Evolutionary conservation across 1,140 invertebrate species (phyloP).

Genomic region (Bombus haemorrhoidalis): DNA sequence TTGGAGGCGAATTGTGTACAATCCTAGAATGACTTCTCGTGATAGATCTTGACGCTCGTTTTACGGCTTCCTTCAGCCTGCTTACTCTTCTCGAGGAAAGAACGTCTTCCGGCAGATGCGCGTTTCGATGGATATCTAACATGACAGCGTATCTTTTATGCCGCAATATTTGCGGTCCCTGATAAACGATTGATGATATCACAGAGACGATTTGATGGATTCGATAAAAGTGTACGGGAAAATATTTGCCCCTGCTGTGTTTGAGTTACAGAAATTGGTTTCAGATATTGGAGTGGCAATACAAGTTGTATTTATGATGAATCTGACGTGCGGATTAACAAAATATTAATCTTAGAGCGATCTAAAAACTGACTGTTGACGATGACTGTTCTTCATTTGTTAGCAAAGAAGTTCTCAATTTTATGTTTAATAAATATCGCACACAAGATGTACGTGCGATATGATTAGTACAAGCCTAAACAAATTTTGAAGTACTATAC

Average conservation of each 20-base stretch:
- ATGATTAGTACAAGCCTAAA: too few species aligned
- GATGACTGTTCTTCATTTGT: background rate
- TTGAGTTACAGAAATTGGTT: background rate
- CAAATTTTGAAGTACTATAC: too few species aligned
- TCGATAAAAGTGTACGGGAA: too few species aligned
- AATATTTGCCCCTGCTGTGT: background rate
- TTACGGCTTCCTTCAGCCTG: background rate
- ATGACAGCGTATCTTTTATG: conserved; percentile 18
- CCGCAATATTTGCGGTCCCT: background rate
- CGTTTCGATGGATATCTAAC: background rate
- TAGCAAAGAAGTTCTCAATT: too few species aligned
- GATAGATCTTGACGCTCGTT: conserved; percentile 35
- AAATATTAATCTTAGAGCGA: background rate
- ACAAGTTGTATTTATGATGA: background rate
- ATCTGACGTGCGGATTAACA: background rate
- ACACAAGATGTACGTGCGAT: too few species aligned
- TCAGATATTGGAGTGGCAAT: background rate
- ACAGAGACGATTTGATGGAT: background rate
- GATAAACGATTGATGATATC: conserved; percentile 17
- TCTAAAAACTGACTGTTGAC: background rate
- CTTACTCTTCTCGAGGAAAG: background rate
- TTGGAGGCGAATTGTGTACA: conserved; percentile 24
- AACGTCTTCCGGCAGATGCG: background rate
- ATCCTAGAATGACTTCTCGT: conserved; percentile 26
- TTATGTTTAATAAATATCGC: too few species aligned